Base-by-base conservation (phyloP, 2,113 vertebrate species). In the Blennius ocellaris region DNA sequence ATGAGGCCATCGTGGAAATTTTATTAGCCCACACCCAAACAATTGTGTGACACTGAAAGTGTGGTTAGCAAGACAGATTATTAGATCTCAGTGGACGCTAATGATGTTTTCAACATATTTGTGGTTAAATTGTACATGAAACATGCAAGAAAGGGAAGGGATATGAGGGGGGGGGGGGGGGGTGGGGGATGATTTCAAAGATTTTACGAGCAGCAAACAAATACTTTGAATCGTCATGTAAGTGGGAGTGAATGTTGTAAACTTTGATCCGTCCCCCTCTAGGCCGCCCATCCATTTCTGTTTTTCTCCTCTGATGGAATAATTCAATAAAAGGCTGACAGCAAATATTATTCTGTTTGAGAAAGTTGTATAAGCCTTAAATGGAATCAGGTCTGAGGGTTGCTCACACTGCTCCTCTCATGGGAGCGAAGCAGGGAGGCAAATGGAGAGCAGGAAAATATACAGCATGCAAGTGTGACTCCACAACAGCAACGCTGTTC, bases 331-430 rank as follows among this genome's bases (percentile, higher is more conserved):
- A 82, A 77, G 72, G 69, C 80, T 85, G 89, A 87, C 83, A 88
- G 83, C 84, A 92, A 92, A 92, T 88, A 88, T 91, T 85, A 78
- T 87, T 89, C 66, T 77, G 45, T 92, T 78, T 76, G 64, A 83
- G 65, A 88, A 83, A 67, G 69, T 86, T 91, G 88, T 75, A 81
- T 82, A 78, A 55, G 57, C 70, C 58, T 80, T 64, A 87, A 88
- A 87, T 87, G 77, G 83, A 90, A 90, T 90, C 86, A 86, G 84
- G 83, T 68, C 53, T 77, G 57, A 89, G 82, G 69, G 66, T 85
- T 85, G 77, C 73, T 69, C 68, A 85, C 52, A 48, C 64, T 75
- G 78, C 52, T 66, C 41, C 55, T 75, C 85, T 86, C 80, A 56
- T 11, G 78, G 80, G 70, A 70, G 64, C 54, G 62, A 79, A 39